These are phyloP conservation scores for Strix uralensis DNA, from an alignment of 2,113 vertebrate species.

Conservation along the genomic window DNA sequence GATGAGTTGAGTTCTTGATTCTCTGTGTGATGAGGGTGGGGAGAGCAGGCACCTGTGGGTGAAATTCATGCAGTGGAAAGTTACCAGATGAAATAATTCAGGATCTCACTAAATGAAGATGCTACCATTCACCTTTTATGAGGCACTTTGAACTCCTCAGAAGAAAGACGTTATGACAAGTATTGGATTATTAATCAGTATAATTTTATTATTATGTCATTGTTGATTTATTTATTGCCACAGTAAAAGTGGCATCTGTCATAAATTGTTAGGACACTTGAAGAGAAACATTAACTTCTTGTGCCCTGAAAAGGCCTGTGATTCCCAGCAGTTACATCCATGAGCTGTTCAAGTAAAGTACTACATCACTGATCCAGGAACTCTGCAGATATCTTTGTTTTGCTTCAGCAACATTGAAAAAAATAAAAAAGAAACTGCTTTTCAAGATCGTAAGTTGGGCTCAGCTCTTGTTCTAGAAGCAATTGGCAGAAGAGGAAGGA, in stretches of 20 bases:
- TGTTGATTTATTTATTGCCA: not conserved
- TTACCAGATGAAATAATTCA: not conserved
- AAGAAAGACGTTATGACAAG: not conserved
- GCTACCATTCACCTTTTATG: not conserved
- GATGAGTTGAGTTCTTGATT: not conserved
- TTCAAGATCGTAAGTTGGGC: not conserved
- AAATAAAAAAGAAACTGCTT: not conserved
- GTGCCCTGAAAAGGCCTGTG: not conserved
- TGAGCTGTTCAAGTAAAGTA: not conserved
- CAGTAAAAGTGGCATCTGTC: not conserved
- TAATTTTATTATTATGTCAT: not conserved
- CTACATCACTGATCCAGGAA: not conserved
- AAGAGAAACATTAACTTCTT: not conserved
- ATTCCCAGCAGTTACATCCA: not conserved
- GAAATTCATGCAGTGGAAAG: not conserved
- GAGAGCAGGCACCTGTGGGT: not conserved
- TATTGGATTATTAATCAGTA: not conserved
- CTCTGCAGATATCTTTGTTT: not conserved
- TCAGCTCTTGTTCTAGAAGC: not conserved
- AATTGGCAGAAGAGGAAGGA: not conserved
- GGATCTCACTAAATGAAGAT: not conserved
- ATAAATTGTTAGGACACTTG: not conserved
- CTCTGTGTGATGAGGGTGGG: not conserved
- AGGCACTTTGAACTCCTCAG: not conserved
- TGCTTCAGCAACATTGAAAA: not conserved